Evolutionary conservation across 1,140 invertebrate species (phyloP).

Genomic region (Camponotus pennsylvanicus): DNA sequence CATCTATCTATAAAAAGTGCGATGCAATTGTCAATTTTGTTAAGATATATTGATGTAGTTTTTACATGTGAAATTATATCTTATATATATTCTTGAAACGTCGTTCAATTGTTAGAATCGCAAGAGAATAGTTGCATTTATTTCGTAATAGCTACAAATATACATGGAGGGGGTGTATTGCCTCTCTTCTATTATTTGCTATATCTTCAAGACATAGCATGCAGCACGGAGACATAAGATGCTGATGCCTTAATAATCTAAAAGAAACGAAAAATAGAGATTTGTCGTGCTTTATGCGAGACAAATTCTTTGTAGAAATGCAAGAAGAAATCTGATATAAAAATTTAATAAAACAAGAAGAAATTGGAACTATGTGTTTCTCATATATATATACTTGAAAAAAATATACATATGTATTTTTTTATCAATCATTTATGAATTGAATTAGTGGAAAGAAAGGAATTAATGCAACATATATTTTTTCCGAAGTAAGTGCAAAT

Average conservation of each 20-base stretch:
- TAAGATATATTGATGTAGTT: slow-evolving; percentile 33
- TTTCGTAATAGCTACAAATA: slow-evolving; percentile 31
- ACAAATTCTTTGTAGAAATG: background rate
- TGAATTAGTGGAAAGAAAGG: background rate
- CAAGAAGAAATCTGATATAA: background rate
- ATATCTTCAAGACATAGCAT: slow-evolving; percentile 57
- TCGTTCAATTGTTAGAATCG: slow-evolving; percentile 23
- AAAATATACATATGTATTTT: background rate
- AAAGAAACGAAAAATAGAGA: slow-evolving; percentile 24
- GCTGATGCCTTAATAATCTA: slow-evolving; percentile 62
- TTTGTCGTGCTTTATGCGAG: background rate
- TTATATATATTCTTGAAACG: slow-evolving; percentile 6
- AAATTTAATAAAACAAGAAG: background rate
- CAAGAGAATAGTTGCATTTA: slow-evolving; percentile 11
- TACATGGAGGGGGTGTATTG: background rate
- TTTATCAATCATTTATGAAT: background rate
- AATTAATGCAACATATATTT: background rate
- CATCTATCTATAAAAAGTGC: slow-evolving; percentile 10
- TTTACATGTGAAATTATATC: slow-evolving; percentile 4
- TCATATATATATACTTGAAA: background rate
- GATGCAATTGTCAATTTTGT: slow-evolving; percentile 1
- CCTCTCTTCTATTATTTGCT: slow-evolving; percentile 10
- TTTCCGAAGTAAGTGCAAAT: background rate
- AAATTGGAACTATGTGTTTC: background rate
- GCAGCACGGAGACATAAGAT: slow-evolving; percentile 62